Percentiles rank a stretch among this genome's conserved stretches.
Conservation (phyloP, 2,888 invertebrate species). For the Netelia melanura region DNA sequence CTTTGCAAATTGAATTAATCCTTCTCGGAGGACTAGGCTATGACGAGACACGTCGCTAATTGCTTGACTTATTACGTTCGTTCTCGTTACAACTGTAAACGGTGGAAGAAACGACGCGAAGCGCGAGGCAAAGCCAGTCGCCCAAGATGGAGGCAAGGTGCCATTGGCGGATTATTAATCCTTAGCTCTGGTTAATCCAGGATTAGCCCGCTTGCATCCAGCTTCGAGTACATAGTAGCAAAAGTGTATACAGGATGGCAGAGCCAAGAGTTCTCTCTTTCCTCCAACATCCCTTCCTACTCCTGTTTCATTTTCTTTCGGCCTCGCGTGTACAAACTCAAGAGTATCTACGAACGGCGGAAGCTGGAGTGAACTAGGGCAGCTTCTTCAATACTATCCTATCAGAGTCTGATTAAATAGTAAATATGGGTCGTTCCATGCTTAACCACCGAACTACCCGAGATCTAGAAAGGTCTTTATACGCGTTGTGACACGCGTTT, state of each 20-base stretch:
- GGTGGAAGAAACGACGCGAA: slow-evolving; percentile 8
- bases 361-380: slow-evolving; percentile 23
- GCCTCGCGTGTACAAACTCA: slow-evolving; percentile 48
- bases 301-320: slow-evolving; percentile 30
- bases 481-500: too few species aligned
- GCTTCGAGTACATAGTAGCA: slow-evolving; percentile 29
- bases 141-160: slow-evolving; percentile 16
- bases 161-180: slow-evolving; percentile 67
- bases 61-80: slow-evolving; percentile 44
- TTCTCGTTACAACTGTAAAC: slow-evolving; percentile 25
- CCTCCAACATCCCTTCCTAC: slow-evolving; percentile 3
- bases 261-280: slow-evolving; percentile 43
- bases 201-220: slow-evolving; percentile 63
- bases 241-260: neutral
- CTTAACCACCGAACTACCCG: too few species aligned
- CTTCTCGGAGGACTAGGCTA: slow-evolving; percentile 2
- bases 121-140: slow-evolving; percentile 10
- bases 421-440: neutral
- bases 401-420: neutral
- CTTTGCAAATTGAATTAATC: neutral
- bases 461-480: too few species aligned
- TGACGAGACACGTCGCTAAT: slow-evolving; percentile 37
- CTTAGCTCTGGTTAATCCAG: slow-evolving; percentile 63
- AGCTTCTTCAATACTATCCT: slow-evolving; percentile 26
- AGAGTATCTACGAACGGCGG: slow-evolving; percentile 50